phyloP scores from a whole-genome alignment of 53 echinoderm and acorn worm genomes.

The Crossaster papposus region DNA sequence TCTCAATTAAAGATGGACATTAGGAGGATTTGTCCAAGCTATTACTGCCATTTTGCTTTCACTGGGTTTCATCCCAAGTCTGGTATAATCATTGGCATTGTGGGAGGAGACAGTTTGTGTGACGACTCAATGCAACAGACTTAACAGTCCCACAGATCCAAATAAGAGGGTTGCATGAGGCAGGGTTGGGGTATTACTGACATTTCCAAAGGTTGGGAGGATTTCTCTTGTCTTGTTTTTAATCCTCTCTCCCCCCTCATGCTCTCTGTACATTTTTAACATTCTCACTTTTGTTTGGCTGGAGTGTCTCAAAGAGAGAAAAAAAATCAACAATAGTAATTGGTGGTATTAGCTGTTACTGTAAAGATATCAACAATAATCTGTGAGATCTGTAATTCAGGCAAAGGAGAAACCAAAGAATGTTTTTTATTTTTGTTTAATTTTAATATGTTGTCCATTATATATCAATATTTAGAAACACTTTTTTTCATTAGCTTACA shows the following conservation, averaged over 20 bases:
- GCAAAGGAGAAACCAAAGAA: not conserved
- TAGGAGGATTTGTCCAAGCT: not conserved
- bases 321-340: not conserved
- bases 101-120: slow-evolving; percentile 7
- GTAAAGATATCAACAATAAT: not conserved
- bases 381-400: not conserved
- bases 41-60: not conserved
- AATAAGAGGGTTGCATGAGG: not conserved
- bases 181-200: not conserved
- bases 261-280: not conserved
- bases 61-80: not conserved
- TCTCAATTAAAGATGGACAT: not conserved
- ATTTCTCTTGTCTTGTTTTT: slow-evolving; percentile 8
- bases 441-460: too few relatives aligned
- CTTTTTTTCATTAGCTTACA: too few relatives aligned
- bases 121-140: slow-evolving; percentile 8
- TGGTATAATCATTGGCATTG: slow-evolving; percentile 22
- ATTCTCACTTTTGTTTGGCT: not conserved
- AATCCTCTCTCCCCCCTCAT: not conserved
- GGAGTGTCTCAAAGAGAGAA: not conserved
- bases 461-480: not conserved
- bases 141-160: not conserved
- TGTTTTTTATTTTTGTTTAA: not conserved
- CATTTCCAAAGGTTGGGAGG: slow-evolving; percentile 5
- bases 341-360: not conserved